phyloP scores from a whole-genome alignment of 2,113 vertebrate genomes.

The Bombycilla garrulus region DNA sequence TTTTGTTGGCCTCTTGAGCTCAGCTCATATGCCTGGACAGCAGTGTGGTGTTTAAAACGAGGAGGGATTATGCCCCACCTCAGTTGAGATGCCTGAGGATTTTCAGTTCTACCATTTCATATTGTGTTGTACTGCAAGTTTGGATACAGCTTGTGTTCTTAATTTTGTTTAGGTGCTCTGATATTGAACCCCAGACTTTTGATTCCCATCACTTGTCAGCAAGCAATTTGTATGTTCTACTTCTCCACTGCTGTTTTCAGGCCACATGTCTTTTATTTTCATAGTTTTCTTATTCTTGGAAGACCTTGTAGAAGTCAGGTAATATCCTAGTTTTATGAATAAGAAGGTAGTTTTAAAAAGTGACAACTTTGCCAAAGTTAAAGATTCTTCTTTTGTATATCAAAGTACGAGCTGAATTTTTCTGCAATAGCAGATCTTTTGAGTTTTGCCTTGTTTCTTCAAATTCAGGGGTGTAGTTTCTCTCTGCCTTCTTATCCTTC shows the following conservation, averaged over 20 bases:
- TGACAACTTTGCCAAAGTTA: background rate
- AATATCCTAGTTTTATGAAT: background rate
- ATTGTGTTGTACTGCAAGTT: background rate
- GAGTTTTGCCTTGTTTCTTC: background rate
- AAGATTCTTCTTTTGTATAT: accelerated
- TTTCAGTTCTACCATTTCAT: background rate
- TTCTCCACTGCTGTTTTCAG: background rate
- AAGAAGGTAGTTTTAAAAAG: background rate
- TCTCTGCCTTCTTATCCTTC: background rate
- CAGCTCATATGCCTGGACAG: background rate
- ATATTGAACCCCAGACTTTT: background rate
- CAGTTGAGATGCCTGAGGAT: background rate
- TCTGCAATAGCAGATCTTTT: background rate
- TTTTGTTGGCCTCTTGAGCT: background rate
- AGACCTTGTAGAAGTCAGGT: background rate
- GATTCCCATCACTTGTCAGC: background rate
- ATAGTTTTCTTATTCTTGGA: background rate
- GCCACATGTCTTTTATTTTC: background rate
- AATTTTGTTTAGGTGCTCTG: background rate
- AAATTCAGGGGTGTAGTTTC: background rate
- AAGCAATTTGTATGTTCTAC: background rate
- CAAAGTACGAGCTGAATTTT: background rate
- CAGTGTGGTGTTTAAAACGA: background rate
- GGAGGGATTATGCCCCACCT: background rate
- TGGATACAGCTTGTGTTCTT: background rate